Evolutionary conservation across 2,113 vertebrate genomes (phyloP).

Genomic region (Corynorhinus townsendii): DNA sequence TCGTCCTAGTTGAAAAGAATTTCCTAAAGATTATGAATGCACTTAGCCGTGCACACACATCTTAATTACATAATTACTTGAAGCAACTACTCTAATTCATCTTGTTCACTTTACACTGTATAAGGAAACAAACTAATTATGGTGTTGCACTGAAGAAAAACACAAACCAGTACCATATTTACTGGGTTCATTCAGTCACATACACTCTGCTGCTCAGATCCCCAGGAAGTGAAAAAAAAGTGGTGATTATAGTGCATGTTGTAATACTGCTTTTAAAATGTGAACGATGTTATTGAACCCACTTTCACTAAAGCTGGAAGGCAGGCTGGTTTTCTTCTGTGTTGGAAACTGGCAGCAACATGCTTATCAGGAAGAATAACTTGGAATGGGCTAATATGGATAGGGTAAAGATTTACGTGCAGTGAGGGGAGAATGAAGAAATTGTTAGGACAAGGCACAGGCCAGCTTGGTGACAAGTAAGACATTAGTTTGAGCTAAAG

Average conservation of each 20-base stretch:
- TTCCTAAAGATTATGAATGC: conserved; percentile 49
- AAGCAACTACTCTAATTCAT: conserved; percentile 43
- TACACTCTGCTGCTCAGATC: neutral
- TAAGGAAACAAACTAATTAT: conserved; percentile 57
- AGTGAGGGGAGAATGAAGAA: neutral
- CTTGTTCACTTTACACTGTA: conserved; percentile 47
- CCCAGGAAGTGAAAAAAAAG: neutral
- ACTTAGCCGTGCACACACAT: neutral
- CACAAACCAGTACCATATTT: neutral
- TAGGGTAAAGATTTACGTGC: neutral
- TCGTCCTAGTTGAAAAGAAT: neutral
- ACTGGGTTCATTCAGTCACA: neutral
- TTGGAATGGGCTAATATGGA: neutral
- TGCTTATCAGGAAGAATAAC: neutral
- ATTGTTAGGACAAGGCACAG: neutral
- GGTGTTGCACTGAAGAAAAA: conserved; percentile 25
- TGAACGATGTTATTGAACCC: neutral
- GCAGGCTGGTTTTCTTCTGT: neutral
- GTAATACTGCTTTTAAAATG: neutral
- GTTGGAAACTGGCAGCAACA: neutral
- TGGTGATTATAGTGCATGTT: neutral
- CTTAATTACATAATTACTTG: conserved; percentile 61
- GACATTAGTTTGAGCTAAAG: neutral
- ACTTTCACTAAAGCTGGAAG: neutral
- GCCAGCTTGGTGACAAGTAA: neutral